Percentiles rank a stretch among this genome's conserved stretches.
These are phyloP conservation scores for Tortricodes alternella DNA, from an alignment of 2,888 invertebrate species.

Conservation along the genomic window DNA sequence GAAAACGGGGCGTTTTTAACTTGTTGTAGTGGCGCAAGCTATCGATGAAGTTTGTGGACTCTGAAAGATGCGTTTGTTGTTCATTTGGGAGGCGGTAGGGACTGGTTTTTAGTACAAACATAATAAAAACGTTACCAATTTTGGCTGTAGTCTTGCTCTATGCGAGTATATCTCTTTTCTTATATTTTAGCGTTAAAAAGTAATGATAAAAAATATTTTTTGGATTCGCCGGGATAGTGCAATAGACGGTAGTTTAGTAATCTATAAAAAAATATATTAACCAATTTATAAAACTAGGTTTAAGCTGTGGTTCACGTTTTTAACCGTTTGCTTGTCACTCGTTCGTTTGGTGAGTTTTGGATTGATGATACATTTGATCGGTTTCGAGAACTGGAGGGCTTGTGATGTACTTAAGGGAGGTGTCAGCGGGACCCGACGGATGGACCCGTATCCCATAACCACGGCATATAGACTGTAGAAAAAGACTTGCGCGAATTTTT, in stretches of 20 bases:
- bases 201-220: constrained; percentile 56
- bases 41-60: too few species aligned
- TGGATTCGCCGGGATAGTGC: constrained; percentile 79
- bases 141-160: constrained; percentile 38
- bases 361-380: not conserved
- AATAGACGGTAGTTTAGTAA: constrained; percentile 72
- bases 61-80: constrained; percentile 19
- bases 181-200: constrained; percentile 60
- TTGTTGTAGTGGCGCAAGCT: constrained; percentile 2
- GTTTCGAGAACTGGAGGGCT: not conserved
- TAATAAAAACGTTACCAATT: constrained; percentile 36
- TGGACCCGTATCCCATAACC: constrained; percentile 74
- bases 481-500: constrained; percentile 80
- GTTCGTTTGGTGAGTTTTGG: constrained; percentile 21
- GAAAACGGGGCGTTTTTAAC: constrained; percentile 14
- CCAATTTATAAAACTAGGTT: constrained; percentile 56
- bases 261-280: constrained; percentile 51
- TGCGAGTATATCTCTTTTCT: constrained; percentile 39
- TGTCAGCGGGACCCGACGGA: constrained; percentile 19
- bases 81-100: constrained; percentile 62
- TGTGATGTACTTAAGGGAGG: constrained; percentile 34
- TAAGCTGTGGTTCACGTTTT: constrained; percentile 51
- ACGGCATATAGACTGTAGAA: constrained; percentile 76
- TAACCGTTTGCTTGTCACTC: constrained; percentile 47
- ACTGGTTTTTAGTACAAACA: constrained; percentile 59